Evolutionary conservation across 2,888 invertebrate genomes (phyloP), one percentile per base, ranked within the genome.

Genomic region (Endomychus coccineus): DNA sequence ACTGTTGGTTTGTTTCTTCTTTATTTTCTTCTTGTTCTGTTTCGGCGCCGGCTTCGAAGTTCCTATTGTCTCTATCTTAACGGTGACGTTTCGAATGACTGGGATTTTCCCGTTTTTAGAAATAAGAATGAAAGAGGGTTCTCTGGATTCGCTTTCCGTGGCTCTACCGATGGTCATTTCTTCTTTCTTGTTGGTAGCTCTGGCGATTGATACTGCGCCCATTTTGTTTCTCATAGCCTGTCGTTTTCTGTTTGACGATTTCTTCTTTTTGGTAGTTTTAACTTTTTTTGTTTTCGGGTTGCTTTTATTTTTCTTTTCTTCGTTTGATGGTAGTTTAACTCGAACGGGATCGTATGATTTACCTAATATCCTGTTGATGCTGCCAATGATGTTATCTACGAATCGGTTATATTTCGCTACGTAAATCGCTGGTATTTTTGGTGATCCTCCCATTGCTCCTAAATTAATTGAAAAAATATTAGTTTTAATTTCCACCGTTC

Each of bases 291-390:
- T 55, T 33, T 61, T 67, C 12, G 59, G 61, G 17, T 59, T 65
- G 28, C 52, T 70, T 39, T 71, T 71, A 53, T 76, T 78, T 45
- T 66, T 70, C 6, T 68, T 71, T 13, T 73, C 66, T 7, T 71
- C 72, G 0, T 72, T 71, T 28, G 61, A 61, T 44, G 77, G 73
- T 17, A 84, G 64, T 55, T 80, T 79, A 0, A 89, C 88, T 46
- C 82, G 81, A 38, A 89, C 88, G 0, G 88, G 88, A 59, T 89
- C 88, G 64, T 87, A 89, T 31, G 83, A 84, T 45, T 77, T 75
- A 30, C 80, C 74, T 45, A 89, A 67, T 40, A 88, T 83, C 49
- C 79, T 78, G 66, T 88, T 89, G 67, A 89, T 86, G 51, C 85
- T 75, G 38, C 78, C 78, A 45, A 88, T 71, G 48, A 88, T 84